Percentiles rank a stretch among this genome's conserved stretches.
phyloP scores from a whole-genome alignment of 1,140 invertebrate genomes.

The Hydropsyche tenuis region DNA sequence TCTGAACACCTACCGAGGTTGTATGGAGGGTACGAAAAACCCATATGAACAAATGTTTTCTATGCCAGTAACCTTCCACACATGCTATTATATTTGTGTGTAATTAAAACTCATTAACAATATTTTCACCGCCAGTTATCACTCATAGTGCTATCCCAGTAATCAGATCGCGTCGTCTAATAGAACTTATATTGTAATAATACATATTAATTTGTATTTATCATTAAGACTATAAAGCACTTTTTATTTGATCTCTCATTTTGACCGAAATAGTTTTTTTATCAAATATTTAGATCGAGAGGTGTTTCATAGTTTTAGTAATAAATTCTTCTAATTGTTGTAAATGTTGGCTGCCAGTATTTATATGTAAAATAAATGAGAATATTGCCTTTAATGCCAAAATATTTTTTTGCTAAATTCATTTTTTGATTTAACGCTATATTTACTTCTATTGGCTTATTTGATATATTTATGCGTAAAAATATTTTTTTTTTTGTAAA shows the following conservation, averaged over 20 bases:
- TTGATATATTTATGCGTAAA: too few relatives aligned
- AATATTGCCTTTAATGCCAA: slow-evolving; percentile 15
- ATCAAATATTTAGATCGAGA: too few relatives aligned
- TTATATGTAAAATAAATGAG: slow-evolving; percentile 9
- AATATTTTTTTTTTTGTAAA: too few relatives aligned
- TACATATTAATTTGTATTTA: not conserved
- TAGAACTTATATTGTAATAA: slow-evolving; percentile 15
- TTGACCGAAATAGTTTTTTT: too few relatives aligned
- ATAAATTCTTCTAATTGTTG: slow-evolving; percentile 25
- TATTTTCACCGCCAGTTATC: slow-evolving; percentile 33
- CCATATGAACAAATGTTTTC: slow-evolving; percentile 47
- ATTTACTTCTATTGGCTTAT: slow-evolving; percentile 12
- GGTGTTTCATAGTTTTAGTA: slow-evolving; percentile 24
- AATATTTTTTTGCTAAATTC: slow-evolving; percentile 21
- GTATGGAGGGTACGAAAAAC: slow-evolving; percentile 75
- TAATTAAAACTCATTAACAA: slow-evolving; percentile 44
- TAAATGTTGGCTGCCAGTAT: slow-evolving; percentile 29
- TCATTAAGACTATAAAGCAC: not conserved
- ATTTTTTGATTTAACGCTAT: slow-evolving; percentile 6
- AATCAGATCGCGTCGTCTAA: slow-evolving; percentile 23
- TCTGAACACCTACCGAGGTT: slow-evolving; percentile 79
- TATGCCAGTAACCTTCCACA: slow-evolving; percentile 39
- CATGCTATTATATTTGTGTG: slow-evolving; percentile 42
- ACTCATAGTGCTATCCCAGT: slow-evolving; percentile 31
- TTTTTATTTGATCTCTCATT: too few relatives aligned